Percentiles rank a stretch among this genome's conserved stretches.
These are phyloP conservation scores for Nasonia longicornis DNA, from an alignment of 1,140 invertebrate genomes.

Conservation along the genomic window DNA sequence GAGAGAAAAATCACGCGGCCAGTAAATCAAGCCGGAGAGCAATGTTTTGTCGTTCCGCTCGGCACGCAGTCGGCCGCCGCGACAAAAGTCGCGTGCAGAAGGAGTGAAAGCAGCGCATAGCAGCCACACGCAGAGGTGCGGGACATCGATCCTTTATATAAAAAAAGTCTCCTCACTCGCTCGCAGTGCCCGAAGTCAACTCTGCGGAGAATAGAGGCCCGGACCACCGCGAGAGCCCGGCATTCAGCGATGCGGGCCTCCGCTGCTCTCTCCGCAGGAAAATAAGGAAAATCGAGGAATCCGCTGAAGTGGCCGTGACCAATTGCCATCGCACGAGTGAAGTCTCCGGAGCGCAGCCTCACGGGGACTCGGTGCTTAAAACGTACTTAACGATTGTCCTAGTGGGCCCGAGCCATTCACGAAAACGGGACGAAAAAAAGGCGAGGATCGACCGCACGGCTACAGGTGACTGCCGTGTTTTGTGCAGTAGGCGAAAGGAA, in stretches of 20 bases:
- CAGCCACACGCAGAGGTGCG: neutral
- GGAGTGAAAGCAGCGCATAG: constrained; percentile 1
- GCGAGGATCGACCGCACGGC: neutral
- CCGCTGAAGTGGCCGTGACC: constrained; percentile 39
- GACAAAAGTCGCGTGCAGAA: neutral
- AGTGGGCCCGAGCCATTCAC: constrained; percentile 18
- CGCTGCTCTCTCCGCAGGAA: neutral
- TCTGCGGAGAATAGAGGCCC: neutral
- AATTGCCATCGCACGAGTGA: constrained; percentile 38
- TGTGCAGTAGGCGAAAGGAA: constrained; percentile 19
- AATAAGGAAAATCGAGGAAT: constrained; percentile 2
- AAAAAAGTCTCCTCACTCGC: neutral
- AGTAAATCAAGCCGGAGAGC: neutral
- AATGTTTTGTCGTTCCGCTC: neutral
- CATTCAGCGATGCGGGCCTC: neutral
- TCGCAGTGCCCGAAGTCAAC: neutral
- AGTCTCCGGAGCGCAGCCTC: neutral
- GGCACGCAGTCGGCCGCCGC: neutral
- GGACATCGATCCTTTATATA: constrained; percentile 4
- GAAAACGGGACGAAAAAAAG: constrained; percentile 6
- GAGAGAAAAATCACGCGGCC: neutral
- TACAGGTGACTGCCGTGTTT: constrained; percentile 33
- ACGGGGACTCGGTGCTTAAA: constrained; percentile 41
- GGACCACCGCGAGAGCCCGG: constrained; percentile 8
- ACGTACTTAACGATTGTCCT: constrained; percentile 39